Base-by-base conservation (phyloP, 2,888 invertebrate genomes). In the Pediacus dermestoides region DNA sequence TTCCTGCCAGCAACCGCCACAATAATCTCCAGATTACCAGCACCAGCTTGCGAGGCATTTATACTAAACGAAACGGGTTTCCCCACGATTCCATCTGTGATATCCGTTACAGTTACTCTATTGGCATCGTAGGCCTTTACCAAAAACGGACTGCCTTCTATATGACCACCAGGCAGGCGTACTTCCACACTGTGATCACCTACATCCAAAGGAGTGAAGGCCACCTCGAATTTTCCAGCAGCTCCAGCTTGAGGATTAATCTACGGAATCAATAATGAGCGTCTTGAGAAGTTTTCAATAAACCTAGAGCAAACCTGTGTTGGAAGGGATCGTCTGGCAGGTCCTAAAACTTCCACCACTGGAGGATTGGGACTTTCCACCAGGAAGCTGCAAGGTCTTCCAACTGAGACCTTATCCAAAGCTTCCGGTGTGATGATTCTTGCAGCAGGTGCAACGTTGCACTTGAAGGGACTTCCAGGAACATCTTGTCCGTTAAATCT, bases 401-500 rank as follows among this genome's bases (percentile, higher is more conserved):
- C 87, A 10, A 94, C 89, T 1, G 91, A 86, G 16, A 94, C 87
- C 69, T 92, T 91, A 60, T 94, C 92, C 56, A 91, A 74, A 0
- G 88, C 83, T 37, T 91, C 89, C 0, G 87, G 82, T 13, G 90
- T 80, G 32, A 89, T 80, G 3, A 92, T 85, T 26, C 87, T 77
- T n/a, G 88, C 87, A 0, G 88, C 85, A 22, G 91, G 87, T 2
- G 86, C 80, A 10, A 89, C 81, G 50, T 78, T 75, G 60, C 88
- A 89, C 16, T 80, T 78, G 70, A 90, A 90, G 7, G 90, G 90
- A 64, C 86, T 87, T 25, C 88, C 94, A 39, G 93, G 94, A 9
- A 97, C 95, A 67, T 92, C 88, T 62, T 93, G 90, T 1, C 90
- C 90, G 63, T 99, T 99, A 72, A 99, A 99, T 38, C 92, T 79